phyloP scores from a whole-genome alignment of 1,140 invertebrate genomes.

The Melitaea cinxia region DNA sequence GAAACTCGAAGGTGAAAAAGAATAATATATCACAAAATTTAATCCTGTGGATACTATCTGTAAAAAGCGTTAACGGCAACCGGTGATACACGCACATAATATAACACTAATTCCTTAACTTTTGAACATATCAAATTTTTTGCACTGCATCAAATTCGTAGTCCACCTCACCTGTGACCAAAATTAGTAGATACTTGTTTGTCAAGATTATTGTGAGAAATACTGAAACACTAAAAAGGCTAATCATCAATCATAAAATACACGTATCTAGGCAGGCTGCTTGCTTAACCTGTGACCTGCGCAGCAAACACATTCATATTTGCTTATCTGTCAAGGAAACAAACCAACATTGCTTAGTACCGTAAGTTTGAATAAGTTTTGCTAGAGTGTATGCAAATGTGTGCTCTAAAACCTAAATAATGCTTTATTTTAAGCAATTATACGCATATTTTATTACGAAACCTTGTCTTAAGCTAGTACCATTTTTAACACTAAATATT shows the following conservation, averaged over 20 bases:
- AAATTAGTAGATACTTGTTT: not conserved
- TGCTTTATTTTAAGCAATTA: not conserved
- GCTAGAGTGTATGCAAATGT: not conserved
- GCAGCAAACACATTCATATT: not conserved
- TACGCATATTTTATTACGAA: too few relatives aligned
- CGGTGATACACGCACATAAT: too few relatives aligned
- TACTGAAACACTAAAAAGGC: not conserved
- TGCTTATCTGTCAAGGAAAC: constrained; percentile 10
- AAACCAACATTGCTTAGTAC: not conserved
- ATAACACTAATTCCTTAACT: too few relatives aligned
- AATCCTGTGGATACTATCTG: too few relatives aligned
- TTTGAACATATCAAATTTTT: too few relatives aligned
- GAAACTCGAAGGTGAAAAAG: too few relatives aligned
- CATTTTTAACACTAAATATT: too few relatives aligned
- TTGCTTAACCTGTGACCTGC: constrained; percentile 3
- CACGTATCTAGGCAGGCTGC: not conserved
- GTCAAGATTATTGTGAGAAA: not conserved
- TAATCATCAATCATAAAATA: not conserved
- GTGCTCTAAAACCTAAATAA: not conserved
- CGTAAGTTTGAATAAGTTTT: not conserved
- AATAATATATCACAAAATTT: too few relatives aligned
- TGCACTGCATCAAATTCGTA: too few relatives aligned
- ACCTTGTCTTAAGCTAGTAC: too few relatives aligned
- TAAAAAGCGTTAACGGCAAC: too few relatives aligned
- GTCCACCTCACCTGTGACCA: too few relatives aligned